phyloP scores from a whole-genome alignment of 1,140 invertebrate species.

The Scaptomyza pallida region DNA sequence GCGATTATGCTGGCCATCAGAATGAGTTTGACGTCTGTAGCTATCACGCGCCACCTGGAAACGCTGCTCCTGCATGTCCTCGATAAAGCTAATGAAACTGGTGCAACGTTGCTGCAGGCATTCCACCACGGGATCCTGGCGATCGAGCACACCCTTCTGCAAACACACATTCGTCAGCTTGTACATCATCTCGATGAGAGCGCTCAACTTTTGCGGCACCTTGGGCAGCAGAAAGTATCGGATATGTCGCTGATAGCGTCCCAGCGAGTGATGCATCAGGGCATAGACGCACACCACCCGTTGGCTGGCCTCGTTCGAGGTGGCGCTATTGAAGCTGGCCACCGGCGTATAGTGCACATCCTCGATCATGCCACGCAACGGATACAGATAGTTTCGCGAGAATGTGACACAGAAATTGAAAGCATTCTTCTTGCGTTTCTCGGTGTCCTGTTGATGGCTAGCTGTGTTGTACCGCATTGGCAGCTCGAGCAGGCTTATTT shows the following conservation, averaged over 20 bases:
- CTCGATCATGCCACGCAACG: slow-evolving; percentile 73
- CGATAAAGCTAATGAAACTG: slow-evolving; percentile 64
- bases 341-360: slow-evolving; percentile 53
- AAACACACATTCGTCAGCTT: slow-evolving; percentile 68
- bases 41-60: slow-evolving; percentile 53
- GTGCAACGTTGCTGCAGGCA: slow-evolving; percentile 67
- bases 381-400: slow-evolving; percentile 68
- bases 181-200: slow-evolving; percentile 75
- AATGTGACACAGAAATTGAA: slow-evolving; percentile 75
- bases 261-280: slow-evolving; percentile 60
- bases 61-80: slow-evolving; percentile 74
- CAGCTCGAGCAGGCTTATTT: slow-evolving; percentile 61
- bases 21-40: neutral
- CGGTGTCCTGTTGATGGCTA: slow-evolving; percentile 43
- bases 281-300: slow-evolving; percentile 63
- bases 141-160: slow-evolving; percentile 66
- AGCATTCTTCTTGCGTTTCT: slow-evolving; percentile 60
- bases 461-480: slow-evolving; percentile 25
- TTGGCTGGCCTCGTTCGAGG: slow-evolving; percentile 71
- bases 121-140: slow-evolving; percentile 71
- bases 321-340: slow-evolving; percentile 57
- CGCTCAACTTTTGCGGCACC: slow-evolving; percentile 74
- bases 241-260: slow-evolving; percentile 59
- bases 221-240: slow-evolving; percentile 73
- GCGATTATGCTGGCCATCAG: slow-evolving; percentile 32